Evolutionary conservation across 2,888 invertebrate genomes (phyloP), one percentile per base, ranked within the genome.

Genomic region (Tiphia femorata): DNA sequence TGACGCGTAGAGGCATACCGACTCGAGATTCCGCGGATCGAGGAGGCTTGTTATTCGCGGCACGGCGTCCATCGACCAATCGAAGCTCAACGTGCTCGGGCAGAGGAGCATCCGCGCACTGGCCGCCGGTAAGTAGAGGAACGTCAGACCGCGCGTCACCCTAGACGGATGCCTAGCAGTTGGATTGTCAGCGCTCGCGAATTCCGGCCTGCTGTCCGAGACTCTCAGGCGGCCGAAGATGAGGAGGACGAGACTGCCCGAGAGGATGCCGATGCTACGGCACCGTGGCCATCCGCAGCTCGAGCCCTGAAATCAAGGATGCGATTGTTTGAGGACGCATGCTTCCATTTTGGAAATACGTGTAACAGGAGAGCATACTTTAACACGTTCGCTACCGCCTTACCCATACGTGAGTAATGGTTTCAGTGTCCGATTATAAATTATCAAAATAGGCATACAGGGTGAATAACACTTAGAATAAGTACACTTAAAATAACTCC

Each of bases 51-150:
- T 90, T 70, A 98, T 90, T 59, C 94, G 88, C 6, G 97, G 96
- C 75, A 98, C 91, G 1, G 98, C 92, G 74, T 97, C 96, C 98
- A 98, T 98, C 20, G 97, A 97, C 98, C 98, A 98, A 85, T 98
- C 98, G 85, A 97, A 98, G 84, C 97, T 97, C 50, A 98, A 87
- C 70, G 91, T 90, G 72, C 89, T 89, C 4, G 98, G 98, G 83
- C 91, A 95, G 33, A 97, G 82, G 58, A 98, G 86, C 76, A 98
- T 89, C 83, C 91, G 90, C 76, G 96, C 91, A 85, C 98, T 97
- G 80, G 95, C 92, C 38, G 93, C 92, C 33, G 98, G 97, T 72
- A 98, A 89, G 83, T 96, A 96, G 65, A 92, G 87, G 85, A 97
- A 98, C 47, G 98, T 98, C 77, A 96, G 88, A 54, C 93, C 87